Evolutionary conservation across 2,888 invertebrate species (phyloP), one percentile per base, ranked within the genome.

Genomic region (Campoplex nolae): DNA sequence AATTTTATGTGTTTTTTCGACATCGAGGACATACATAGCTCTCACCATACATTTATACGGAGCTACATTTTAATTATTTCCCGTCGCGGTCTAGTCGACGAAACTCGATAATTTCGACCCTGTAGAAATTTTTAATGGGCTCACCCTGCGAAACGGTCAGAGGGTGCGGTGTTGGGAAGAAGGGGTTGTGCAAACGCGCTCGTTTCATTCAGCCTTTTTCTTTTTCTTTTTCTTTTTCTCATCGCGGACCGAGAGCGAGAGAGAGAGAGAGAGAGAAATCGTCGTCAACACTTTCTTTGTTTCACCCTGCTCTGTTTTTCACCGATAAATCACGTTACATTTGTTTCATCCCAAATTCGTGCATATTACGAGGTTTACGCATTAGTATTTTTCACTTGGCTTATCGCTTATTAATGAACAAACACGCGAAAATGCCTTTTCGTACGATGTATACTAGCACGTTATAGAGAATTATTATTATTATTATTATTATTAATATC

Each of bases 121-220:
- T 84, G 84, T 84, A 82, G 74, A 87, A 71, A 82, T 84, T 87
- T 75, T 76, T 76, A 62, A 79, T 83, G 81, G 80, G 83, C 86
- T 84, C 80, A 42, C 23, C 62, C 71, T 45, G 23, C 23, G 68
- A 62, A 84, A 78, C 68, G 65, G 11, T 45, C 48, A 45, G 48
- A 48, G 79, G 70, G 79, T 42, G n/a, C n/a, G 51, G 58, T 23
- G 23, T 65, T 62, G 4, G 32, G 67, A 18, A 23, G 48, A 54
- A 45, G 68, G 65, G 75, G n/a, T 54, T 74, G 80, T 84, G 75
- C 68, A 62, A 70, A 68, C 76, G 51, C 6, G 51, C 7, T 48
- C 2, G 48, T 56, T 56, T 75, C 13, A n/a, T 11, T 56, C 23
- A 58, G 42, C 38, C 48, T 80, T 58, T 68, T 45, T 79, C 7